Evolutionary conservation across 2,797 vertebrate species (phyloP).

Genomic region (Limnodromus scolopaceus): DNA sequence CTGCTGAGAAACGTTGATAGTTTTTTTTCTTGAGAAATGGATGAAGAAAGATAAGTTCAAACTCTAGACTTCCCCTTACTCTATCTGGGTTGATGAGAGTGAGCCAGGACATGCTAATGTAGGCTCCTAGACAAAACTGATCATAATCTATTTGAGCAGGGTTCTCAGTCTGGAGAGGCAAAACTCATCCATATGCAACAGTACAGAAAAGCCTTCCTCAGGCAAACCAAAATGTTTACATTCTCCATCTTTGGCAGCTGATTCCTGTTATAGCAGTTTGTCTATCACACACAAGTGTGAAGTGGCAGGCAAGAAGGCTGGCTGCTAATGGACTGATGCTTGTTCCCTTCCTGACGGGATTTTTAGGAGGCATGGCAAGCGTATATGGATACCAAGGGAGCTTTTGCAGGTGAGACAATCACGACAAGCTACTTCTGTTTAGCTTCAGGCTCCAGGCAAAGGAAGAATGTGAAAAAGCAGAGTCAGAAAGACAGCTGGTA

Average conservation of each 20-base stretch:
- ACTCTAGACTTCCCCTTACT: background rate
- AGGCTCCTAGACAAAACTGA: background rate
- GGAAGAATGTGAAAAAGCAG: background rate
- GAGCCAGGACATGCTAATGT: background rate
- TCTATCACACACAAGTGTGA: slow-evolving; percentile 27
- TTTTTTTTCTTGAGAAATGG: background rate
- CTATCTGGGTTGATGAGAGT: background rate
- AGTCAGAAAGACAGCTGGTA: background rate
- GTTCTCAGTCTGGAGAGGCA: background rate
- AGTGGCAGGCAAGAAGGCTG: slow-evolving; percentile 26
- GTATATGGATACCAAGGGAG: background rate
- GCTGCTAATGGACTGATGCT: slow-evolving; percentile 23
- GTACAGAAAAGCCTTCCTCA: background rate
- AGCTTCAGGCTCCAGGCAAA: background rate
- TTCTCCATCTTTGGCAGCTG: slow-evolving; percentile 36
- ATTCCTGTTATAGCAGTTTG: slow-evolving; percentile 44
- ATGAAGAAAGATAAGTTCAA: background rate
- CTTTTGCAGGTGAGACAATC: background rate
- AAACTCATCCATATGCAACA: slow-evolving; percentile 49
- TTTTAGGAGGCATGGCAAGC: background rate
- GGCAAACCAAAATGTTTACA: slow-evolving; percentile 50
- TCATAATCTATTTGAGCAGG: background rate
- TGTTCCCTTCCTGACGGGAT: background rate
- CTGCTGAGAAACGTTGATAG: background rate
- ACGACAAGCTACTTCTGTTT: background rate